Base-by-base conservation (phyloP, 2,797 vertebrate species). In the Rhabdomys pumilio region DNA sequence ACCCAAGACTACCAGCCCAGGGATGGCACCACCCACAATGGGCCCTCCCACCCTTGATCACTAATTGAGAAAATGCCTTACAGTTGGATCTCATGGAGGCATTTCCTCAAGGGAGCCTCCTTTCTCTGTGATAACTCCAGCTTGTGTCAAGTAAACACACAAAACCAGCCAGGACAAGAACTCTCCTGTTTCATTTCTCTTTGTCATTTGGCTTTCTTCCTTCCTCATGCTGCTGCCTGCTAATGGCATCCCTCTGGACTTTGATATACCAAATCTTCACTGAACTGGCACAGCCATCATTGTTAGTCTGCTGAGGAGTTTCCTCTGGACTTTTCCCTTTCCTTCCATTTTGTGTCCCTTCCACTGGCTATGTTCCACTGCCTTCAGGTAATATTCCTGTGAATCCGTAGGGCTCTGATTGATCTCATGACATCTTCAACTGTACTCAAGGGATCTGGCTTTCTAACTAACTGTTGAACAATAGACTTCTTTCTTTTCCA, bases 201-300 rank as follows among this genome's bases (percentile, higher is more conserved):
- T 69, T 61, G 38, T 80, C 44, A 73, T 97, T 95, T 73, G 55
- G 2, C 31, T 91, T 81, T 75, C 47, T 76, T 83, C 6, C 47
- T 76, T 83, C 6, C 20, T 22, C 3, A 1, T 34, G 2, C 55
- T 19, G 7, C 50, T 89, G 26, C 59, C 65, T 81, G 34, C 20
- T 79, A 12, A 6, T 90, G n/a, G n/a, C 41, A 22, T 9, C 13
- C 13, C 13, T n/a, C 53, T 59, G 24, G 38, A 22, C 2, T 38
- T 61, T 34, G 73, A 14, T 79, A 57, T 1, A 15, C 44, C 14
- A 26, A 12, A 14, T 72, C 59, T 90, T 63, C 22, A 24, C 4
- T 1, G 0, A 31, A 44, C 31, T 77, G 59, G 22, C 20, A 24
- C 3, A 12, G 41, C 19, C 22, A 53, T 50, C 24, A 9, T 24